Evolutionary conservation across 2,888 invertebrate genomes (phyloP).

Genomic region (Catonia carolina): DNA sequence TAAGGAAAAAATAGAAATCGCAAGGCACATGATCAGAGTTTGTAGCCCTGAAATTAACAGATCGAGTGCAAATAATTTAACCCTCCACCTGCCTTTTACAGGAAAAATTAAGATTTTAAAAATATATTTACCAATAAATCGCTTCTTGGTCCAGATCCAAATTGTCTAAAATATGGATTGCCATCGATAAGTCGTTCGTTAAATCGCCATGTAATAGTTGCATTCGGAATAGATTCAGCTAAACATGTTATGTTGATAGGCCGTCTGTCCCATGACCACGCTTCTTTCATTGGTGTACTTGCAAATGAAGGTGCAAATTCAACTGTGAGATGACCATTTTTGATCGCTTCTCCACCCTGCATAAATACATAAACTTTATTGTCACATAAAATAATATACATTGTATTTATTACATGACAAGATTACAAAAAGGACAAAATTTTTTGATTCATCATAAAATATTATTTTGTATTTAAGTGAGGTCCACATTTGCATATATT

Average conservation of each 20-base stretch:
- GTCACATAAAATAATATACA: too few relatives aligned
- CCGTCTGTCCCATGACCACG: conserved; percentile 76
- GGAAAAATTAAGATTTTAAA: too few relatives aligned
- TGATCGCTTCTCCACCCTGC: conserved; percentile 61
- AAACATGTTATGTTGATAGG: conserved; percentile 80
- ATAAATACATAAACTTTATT: conserved; percentile 16
- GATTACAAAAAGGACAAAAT: too few relatives aligned
- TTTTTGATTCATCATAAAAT: too few relatives aligned
- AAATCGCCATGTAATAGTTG: conserved; percentile 79
- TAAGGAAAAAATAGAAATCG: too few relatives aligned
- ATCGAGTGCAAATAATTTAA: too few relatives aligned
- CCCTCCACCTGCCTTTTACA: too few relatives aligned
- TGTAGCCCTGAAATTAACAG: too few relatives aligned
- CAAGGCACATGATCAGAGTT: too few relatives aligned
- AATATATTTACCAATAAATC: conserved; percentile 48
- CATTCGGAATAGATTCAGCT: conserved; percentile 83
- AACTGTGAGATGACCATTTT: conserved; percentile 75
- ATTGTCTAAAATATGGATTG: conserved; percentile 53
- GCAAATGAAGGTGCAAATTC: conserved; percentile 77
- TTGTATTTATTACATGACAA: conserved; percentile 2
- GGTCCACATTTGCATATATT: conserved; percentile 1
- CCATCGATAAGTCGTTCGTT: conserved; percentile 40
- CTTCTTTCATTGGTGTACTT: conserved; percentile 55
- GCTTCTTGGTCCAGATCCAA: conserved; percentile 64
- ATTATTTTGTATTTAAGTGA: too few relatives aligned